Conservation (phyloP, 2,113 vertebrate species). For the Archocentrus centrarchus region DNA sequence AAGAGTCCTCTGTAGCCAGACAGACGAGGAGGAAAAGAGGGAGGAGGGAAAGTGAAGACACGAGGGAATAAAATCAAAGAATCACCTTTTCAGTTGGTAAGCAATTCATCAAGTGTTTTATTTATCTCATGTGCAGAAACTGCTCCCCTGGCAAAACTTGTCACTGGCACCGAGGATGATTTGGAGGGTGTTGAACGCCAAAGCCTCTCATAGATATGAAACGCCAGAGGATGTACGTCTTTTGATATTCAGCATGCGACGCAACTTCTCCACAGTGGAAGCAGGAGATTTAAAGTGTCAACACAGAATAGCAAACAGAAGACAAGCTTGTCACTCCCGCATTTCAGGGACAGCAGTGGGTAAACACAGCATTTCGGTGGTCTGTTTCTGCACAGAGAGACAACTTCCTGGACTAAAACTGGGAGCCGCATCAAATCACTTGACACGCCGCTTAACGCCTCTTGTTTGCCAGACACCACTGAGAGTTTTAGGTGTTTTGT, state of each 20-base stretch:
- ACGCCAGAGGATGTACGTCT: conserved; percentile 31
- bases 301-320: conserved; percentile 31
- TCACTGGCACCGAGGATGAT: conserved; percentile 3
- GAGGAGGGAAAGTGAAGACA: background rate
- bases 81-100: background rate
- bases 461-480: conserved; percentile 9
- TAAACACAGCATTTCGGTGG: conserved; percentile 22
- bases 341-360: conserved; percentile 25
- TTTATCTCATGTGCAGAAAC: background rate
- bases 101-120: conserved; percentile 3
- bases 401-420: background rate
- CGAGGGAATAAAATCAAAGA: background rate
- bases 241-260: conserved; percentile 41
- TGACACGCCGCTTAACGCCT: conserved; percentile 29
- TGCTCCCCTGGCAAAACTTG: conserved; percentile 9
- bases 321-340: conserved; percentile 18
- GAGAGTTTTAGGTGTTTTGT: conserved; percentile 18
- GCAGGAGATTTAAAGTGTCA: conserved; percentile 51
- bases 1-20: conserved; percentile 87
- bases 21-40: background rate
- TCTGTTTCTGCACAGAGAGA: conserved; percentile 4
- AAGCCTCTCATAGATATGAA: conserved; percentile 31
- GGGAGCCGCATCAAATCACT: conserved; percentile 13
- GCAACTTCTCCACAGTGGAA: conserved; percentile 19
- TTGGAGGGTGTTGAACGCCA: conserved; percentile 25